phyloP scores from a whole-genome alignment of 1,140 invertebrate genomes.

The Neodiprion virginianus region DNA sequence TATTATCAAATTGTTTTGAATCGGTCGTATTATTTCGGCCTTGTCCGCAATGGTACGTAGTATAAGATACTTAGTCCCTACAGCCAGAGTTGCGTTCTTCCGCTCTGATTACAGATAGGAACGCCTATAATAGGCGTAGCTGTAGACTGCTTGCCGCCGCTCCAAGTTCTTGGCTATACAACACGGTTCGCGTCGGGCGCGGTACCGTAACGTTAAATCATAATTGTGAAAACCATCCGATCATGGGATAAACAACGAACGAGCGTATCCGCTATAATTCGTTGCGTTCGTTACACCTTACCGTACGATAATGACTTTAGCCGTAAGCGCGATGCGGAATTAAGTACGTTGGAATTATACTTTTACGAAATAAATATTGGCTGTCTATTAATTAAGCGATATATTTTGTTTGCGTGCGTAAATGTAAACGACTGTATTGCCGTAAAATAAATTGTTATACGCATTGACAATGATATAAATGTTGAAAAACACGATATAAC shows the following conservation, averaged over 20 bases:
- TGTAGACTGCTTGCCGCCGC: conserved; percentile 50
- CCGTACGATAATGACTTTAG: conserved; percentile 25
- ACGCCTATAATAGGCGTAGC: conserved; percentile 27
- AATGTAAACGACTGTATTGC: too few relatives aligned
- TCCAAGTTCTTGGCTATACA: not conserved
- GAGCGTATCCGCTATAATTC: not conserved
- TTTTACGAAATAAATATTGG: too few relatives aligned
- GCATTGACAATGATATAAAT: too few relatives aligned
- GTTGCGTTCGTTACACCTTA: not conserved
- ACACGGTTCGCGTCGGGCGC: not conserved
- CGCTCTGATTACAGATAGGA: conserved; percentile 25
- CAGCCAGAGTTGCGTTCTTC: conserved; percentile 2
- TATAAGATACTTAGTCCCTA: conserved; percentile 20
- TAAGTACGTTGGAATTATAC: not conserved
- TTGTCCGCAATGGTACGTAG: conserved; percentile 15
- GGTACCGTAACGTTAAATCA: not conserved
- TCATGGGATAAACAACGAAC: not conserved
- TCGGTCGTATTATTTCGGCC: not conserved
- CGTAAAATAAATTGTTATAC: too few relatives aligned
- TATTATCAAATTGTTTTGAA: too few relatives aligned
- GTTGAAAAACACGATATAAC: too few relatives aligned
- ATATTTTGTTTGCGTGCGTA: too few relatives aligned
- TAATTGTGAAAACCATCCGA: not conserved
- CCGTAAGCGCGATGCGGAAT: conserved; percentile 6
- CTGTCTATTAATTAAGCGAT: too few relatives aligned